Percentiles rank a stretch among this genome's conserved stretches.
Conservation (phyloP, 1,140 invertebrate genomes). For the Drosophila pectinifera region DNA sequence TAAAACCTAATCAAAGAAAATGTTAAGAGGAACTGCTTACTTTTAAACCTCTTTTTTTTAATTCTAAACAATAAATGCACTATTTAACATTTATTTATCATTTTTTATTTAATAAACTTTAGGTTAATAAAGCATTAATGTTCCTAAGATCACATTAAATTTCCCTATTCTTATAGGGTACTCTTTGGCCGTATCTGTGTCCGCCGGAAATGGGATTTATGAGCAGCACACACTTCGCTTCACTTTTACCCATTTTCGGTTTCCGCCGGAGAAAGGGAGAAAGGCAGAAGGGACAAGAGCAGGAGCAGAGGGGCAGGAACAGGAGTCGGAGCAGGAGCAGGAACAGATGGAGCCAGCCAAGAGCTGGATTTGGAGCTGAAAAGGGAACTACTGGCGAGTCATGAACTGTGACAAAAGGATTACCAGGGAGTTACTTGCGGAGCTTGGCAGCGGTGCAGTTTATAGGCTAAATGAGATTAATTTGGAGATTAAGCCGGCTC, state of each 20-base stretch:
- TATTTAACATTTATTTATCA: no score
- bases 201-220: constrained; percentile 57
- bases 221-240: constrained; percentile 45
- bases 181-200: background rate
- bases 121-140: no score
- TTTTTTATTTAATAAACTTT: no score
- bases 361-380: constrained; percentile 9
- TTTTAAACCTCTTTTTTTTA: no score
- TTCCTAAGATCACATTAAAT: no score
- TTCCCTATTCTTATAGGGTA: background rate
- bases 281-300: no score
- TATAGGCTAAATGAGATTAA: constrained; percentile 76
- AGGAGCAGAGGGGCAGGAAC: background rate
- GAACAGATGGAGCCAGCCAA: constrained; percentile 20
- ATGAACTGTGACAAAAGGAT: constrained; percentile 78
- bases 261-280: constrained; percentile 2
- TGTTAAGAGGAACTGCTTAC: no score
- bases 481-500: constrained; percentile 63
- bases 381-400: constrained; percentile 60
- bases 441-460: constrained; percentile 49
- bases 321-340: background rate
- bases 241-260: constrained; percentile 17
- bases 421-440: constrained; percentile 66
- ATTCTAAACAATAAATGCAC: no score
- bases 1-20: no score